Evolutionary conservation across 2,888 invertebrate genomes (phyloP), one percentile per base, ranked within the genome.

Genomic region (Andrena trimmerana): DNA sequence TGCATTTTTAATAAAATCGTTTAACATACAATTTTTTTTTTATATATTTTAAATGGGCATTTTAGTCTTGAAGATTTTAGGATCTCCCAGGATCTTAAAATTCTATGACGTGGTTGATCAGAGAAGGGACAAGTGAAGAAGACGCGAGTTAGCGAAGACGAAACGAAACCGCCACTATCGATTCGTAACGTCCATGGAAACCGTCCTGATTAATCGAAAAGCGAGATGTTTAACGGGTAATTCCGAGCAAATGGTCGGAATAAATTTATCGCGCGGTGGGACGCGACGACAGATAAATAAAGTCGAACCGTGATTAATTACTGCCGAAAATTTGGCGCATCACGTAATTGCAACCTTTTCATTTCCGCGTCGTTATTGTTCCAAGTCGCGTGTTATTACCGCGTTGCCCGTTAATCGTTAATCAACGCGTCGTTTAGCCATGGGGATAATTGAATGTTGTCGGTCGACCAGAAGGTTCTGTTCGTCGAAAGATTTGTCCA

Each of bases 341-440:
- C 76, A 31, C 63, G 74, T 73, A 73, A 77, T 77, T 77, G 10
- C 76, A 31, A 73, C 63, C 76, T 77, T 77, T 57, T 73, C 76
- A 73, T 63, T 65, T 65, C 27, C 76, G 54, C 29, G 16, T 20
- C 31, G 54, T 63, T 57, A 71, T 71, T 63, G 72, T 76, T 52
- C 54, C 60, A 63, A 76, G 63, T 72, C 54, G 62, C 7, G 73
- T 54, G n/a, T 33, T 72, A 65, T 73, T 54, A 52, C 42, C 36
- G 72, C 27, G 33, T 20, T 29, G 16, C 10, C 13, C 65, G 52
- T 7, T 36, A 36, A 54, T 65, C 72, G 75, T 70, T 70, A 60
- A 71, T 62, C 36, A 24, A 50, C 50, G 48, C 4, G 20, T n/a
- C 24, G 24, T 10, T 27, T 57, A 27, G 13, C 57, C 27, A 13